Conservation (phyloP, 2,113 vertebrate species). For the Platycercus adscitus region DNA sequence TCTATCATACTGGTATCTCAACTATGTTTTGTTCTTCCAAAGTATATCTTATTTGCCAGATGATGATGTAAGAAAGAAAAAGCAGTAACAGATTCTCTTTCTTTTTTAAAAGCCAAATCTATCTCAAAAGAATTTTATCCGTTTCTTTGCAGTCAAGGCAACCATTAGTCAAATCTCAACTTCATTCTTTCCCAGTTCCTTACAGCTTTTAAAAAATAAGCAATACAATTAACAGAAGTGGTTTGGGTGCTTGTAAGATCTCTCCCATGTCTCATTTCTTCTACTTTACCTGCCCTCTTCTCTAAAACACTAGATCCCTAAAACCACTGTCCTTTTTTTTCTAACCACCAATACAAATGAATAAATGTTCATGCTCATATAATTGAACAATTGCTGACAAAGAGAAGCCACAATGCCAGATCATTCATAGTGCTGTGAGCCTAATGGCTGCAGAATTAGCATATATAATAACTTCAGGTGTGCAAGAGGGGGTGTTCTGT, state of each 20-base stretch:
- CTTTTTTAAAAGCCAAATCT: constrained; percentile 18
- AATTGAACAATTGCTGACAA: neutral
- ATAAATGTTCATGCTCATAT: neutral
- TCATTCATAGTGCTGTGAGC: neutral
- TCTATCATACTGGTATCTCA: neutral
- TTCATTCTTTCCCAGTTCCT: neutral
- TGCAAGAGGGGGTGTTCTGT: too few relatives aligned
- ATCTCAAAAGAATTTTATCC: neutral
- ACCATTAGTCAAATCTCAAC: constrained; percentile 11
- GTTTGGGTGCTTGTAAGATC: neutral
- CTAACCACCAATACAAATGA: neutral
- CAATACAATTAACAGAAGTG: constrained; percentile 22
- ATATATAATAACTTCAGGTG: neutral
- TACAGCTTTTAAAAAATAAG: neutral
- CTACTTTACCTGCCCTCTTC: neutral
- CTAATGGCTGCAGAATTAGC: neutral
- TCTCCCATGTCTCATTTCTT: neutral
- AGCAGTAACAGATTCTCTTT: neutral
- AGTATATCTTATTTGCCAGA: neutral
- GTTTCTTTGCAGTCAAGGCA: neutral
- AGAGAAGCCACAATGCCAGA: neutral
- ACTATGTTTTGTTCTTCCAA: neutral
- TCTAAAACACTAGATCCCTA: neutral
- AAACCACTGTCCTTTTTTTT: neutral
- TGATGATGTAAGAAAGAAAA: neutral